Conservation (phyloP, 35 echinoderm and acorn worm genomes). For the Apostichopus californicus region DNA sequence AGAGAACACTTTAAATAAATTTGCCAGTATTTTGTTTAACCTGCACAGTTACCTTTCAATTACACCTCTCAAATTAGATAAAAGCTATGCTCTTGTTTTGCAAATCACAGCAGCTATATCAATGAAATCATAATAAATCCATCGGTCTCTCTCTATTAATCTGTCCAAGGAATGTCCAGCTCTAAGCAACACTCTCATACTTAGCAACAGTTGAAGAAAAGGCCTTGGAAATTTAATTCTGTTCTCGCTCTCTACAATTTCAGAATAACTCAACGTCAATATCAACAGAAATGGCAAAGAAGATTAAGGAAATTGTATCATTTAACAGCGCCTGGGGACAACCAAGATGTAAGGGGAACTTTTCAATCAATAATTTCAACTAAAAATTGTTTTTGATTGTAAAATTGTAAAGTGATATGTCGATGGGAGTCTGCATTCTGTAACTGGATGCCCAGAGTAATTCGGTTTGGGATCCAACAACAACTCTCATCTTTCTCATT, state of each 20-base stretch:
- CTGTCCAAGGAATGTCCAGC: not conserved
- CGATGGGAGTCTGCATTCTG: not conserved
- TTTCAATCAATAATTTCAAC: not conserved
- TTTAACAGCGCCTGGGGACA: slow-evolving; percentile 72
- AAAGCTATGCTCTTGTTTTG: not conserved
- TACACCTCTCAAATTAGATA: not conserved
- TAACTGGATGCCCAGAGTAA: not conserved
- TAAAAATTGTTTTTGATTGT: not conserved
- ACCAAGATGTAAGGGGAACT: slow-evolving; percentile 72
- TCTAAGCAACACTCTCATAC: not conserved
- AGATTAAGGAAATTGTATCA: slow-evolving; percentile 75
- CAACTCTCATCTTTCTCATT: too few species aligned
- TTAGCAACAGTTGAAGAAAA: too few species aligned
- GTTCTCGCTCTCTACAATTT: slow-evolving; percentile 28
- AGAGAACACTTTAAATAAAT: too few species aligned
- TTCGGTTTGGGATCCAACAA: not conserved
- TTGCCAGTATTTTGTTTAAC: too few species aligned
- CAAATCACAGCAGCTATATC: not conserved
- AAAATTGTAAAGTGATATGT: not conserved
- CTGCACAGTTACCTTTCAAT: too few species aligned
- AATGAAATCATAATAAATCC: not conserved
- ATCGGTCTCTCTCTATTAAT: not conserved
- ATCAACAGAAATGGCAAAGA: slow-evolving; percentile 94
- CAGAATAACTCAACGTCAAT: slow-evolving; percentile 79
- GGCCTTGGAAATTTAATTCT: too few species aligned